These are phyloP conservation scores for Sorex maritimensis DNA, from an alignment of 2,797 vertebrate genomes.

Conservation along the genomic window DNA sequence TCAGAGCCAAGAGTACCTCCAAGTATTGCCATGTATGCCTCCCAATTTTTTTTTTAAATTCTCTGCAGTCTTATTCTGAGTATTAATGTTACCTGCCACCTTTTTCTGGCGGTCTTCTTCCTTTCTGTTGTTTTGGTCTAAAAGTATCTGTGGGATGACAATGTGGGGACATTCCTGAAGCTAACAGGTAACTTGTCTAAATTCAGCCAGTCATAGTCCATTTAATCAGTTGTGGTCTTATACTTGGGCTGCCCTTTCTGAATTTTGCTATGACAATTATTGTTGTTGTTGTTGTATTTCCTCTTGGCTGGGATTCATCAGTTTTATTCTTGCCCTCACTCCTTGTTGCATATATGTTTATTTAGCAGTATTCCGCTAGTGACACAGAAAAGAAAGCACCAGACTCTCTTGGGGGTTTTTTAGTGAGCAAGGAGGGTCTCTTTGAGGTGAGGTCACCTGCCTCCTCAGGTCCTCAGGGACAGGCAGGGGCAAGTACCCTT, in stretches of 20 bases:
- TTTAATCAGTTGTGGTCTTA: neutral
- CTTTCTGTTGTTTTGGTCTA: slow-evolving; percentile 63
- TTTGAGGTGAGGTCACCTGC: rapidly evolving
- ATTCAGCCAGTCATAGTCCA: neutral
- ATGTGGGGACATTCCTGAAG: neutral
- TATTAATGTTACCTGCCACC: neutral
- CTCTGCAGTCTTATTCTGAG: neutral
- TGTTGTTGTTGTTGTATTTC: neutral
- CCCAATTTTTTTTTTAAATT: too few species aligned
- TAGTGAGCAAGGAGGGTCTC: neutral
- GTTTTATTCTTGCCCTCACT: neutral
- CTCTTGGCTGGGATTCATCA: too few species aligned
- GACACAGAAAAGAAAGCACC: neutral
- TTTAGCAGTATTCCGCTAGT: neutral
- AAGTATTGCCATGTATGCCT: too few species aligned
- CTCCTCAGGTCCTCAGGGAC: neutral
- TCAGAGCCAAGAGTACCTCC: too few species aligned
- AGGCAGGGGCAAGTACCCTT: neutral
- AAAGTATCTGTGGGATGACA: slow-evolving; percentile 29
- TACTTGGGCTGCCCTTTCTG: too few species aligned
- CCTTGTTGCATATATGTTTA: neutral
- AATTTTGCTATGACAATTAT: neutral
- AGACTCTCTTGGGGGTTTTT: neutral
- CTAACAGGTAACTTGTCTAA: neutral
- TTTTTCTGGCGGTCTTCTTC: slow-evolving; percentile 20